phyloP scores from a whole-genome alignment of 1,140 invertebrate species.

The Acromyrmex heyeri region DNA sequence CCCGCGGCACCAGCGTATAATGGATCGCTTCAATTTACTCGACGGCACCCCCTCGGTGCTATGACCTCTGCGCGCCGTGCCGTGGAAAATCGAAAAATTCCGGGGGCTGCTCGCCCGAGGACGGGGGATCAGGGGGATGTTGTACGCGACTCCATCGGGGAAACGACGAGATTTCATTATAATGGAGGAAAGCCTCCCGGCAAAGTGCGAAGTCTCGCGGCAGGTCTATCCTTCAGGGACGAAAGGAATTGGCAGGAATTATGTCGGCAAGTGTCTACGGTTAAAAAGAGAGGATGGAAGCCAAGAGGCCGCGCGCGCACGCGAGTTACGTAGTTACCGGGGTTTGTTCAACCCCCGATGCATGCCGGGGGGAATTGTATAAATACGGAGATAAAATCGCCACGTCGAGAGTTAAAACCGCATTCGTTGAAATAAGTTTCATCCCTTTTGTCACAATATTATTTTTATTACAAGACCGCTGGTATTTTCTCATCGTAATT shows the following conservation, averaged over 20 bases:
- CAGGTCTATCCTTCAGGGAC: constrained; percentile 35
- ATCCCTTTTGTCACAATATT: constrained; percentile 2
- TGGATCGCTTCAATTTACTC: constrained; percentile 81
- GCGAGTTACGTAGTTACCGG: constrained; percentile 11
- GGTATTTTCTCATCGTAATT: not conserved
- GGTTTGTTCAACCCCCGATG: constrained; percentile 22
- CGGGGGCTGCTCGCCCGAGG: constrained; percentile 27
- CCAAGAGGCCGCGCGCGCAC: not conserved
- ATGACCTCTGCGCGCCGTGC: constrained; percentile 47
- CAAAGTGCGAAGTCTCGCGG: constrained; percentile 56
- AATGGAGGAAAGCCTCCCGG: constrained; percentile 54
- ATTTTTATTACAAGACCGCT: not conserved
- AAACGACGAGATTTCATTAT: constrained; percentile 67
- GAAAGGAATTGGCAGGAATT: constrained; percentile 56
- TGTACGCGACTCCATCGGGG: constrained; percentile 26
- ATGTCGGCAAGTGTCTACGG: constrained; percentile 51
- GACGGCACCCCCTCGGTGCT: constrained; percentile 61
- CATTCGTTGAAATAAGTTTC: constrained; percentile 18
- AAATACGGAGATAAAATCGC: constrained; percentile 32
- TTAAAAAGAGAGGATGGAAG: constrained; percentile 20
- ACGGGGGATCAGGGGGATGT: constrained; percentile 12
- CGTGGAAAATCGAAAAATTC: constrained; percentile 75
- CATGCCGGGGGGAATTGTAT: constrained; percentile 44
- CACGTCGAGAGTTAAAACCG: not conserved
- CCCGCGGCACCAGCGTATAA: constrained; percentile 71